Evolutionary conservation across 2,888 invertebrate species (phyloP).

Genomic region (Zaprionus bogoriensis): DNA sequence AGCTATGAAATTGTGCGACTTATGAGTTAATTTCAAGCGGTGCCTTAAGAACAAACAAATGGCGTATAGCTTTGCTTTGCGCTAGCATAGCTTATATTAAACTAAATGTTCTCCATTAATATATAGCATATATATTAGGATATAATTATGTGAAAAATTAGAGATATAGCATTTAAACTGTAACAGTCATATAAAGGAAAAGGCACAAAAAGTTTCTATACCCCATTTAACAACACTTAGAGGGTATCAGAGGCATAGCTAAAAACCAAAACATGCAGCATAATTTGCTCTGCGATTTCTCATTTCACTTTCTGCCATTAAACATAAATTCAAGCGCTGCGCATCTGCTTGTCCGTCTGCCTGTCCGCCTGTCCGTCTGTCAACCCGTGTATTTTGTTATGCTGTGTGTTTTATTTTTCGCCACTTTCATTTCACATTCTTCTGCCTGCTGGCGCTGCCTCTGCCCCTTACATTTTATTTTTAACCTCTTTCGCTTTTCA

Average conservation of each 20-base stretch:
- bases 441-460: background rate
- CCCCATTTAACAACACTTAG: background rate
- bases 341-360: background rate
- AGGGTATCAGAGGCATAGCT: slow-evolving; percentile 1
- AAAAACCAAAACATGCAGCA: slow-evolving; percentile 62
- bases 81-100: background rate
- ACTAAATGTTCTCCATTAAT: background rate
- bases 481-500: slow-evolving; percentile 57
- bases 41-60: too few species aligned
- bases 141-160: background rate
- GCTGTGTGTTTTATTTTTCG: too few species aligned
- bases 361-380: slow-evolving; percentile 1
- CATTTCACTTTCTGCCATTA: slow-evolving; percentile 44
- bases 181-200: too few species aligned
- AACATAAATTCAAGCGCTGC: slow-evolving; percentile 33
- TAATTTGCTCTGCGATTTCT: slow-evolving; percentile 65
- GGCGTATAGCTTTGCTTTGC: background rate
- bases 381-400: background rate
- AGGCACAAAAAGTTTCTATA: slow-evolving; percentile 1
- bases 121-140: background rate
- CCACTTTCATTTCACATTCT: slow-evolving; percentile 13
- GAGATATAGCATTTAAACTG: background rate
- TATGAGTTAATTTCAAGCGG: too few species aligned
- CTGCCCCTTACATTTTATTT: slow-evolving; percentile 46
- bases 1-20: background rate